These are phyloP conservation scores for Alethe castanea DNA, from an alignment of 2,113 vertebrate species.

Conservation along the genomic window DNA sequence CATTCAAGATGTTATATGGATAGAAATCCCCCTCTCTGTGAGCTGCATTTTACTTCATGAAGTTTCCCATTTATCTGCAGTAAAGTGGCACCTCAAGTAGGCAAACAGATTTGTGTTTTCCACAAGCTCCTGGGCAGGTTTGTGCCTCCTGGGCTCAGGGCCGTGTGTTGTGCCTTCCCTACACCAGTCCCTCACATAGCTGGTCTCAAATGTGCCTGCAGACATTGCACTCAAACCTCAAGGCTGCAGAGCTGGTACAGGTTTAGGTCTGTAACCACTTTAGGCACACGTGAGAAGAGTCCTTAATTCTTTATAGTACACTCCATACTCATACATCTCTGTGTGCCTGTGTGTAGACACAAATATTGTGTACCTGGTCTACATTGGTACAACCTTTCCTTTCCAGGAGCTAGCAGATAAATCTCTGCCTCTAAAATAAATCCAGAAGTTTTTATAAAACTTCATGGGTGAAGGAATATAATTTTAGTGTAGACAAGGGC, in stretches of 20 bases:
- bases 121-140: background rate
- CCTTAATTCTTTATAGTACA: background rate
- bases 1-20: background rate
- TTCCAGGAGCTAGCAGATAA: background rate
- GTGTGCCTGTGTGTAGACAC: background rate
- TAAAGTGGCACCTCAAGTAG: background rate
- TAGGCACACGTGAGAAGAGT: background rate
- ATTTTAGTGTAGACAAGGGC: background rate
- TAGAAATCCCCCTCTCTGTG: background rate
- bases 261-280: background rate
- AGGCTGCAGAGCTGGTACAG: background rate
- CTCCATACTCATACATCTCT: accelerated
- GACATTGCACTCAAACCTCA: background rate
- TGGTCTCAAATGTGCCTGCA: background rate
- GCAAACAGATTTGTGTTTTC: background rate
- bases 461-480: background rate
- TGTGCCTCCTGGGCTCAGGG: background rate
- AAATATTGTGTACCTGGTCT: background rate
- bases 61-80: background rate
- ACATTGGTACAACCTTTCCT: background rate
- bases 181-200: background rate
- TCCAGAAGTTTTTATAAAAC: background rate
- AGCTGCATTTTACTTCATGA: background rate
- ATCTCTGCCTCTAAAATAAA: background rate
- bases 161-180: background rate